Evolutionary conservation across 2,797 vertebrate genomes (phyloP).

Genomic region (Periophthalmus magnuspinnatus): DNA sequence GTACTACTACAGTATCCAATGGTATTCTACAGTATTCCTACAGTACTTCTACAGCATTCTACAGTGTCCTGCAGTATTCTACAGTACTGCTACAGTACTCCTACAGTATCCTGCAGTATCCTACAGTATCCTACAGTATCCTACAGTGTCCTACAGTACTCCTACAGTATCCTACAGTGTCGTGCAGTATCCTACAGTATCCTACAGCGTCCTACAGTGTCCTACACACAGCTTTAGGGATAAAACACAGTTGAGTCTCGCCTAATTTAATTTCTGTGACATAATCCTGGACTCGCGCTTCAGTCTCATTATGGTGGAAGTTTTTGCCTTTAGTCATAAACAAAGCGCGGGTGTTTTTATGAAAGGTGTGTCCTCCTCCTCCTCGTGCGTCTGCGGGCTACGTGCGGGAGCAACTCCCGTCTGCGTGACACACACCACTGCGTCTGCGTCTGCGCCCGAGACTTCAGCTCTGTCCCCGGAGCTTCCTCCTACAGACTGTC

Average conservation of each 20-base stretch:
- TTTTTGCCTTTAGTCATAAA: background rate
- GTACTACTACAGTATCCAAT: too few species aligned
- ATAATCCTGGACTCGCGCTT: background rate
- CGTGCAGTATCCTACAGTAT: too few species aligned
- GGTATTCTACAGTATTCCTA: too few species aligned
- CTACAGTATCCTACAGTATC: too few species aligned
- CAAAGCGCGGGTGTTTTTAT: background rate
- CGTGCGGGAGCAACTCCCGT: constrained; percentile 28
- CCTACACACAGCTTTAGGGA: background rate
- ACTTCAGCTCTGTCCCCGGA: constrained; percentile 58
- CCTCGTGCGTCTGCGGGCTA: constrained; percentile 13
- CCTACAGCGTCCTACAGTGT: too few species aligned
- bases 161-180: too few species aligned
- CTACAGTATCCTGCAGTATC: too few species aligned
- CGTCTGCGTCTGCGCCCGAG: constrained; percentile 72
- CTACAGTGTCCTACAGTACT: too few species aligned
- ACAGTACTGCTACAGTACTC: too few species aligned
- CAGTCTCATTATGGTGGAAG: too few species aligned
- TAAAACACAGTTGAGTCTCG: background rate
- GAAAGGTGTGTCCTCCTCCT: constrained; percentile 12
- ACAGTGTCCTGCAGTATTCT: too few species aligned
- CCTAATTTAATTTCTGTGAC: background rate
- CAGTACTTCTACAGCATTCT: too few species aligned
- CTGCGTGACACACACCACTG: constrained; percentile 58
- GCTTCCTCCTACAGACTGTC: constrained; percentile 32